Percentiles rank a stretch among this genome's conserved stretches.
Conservation (phyloP, 2,113 vertebrate genomes). For the Lepisosteus osseus region DNA sequence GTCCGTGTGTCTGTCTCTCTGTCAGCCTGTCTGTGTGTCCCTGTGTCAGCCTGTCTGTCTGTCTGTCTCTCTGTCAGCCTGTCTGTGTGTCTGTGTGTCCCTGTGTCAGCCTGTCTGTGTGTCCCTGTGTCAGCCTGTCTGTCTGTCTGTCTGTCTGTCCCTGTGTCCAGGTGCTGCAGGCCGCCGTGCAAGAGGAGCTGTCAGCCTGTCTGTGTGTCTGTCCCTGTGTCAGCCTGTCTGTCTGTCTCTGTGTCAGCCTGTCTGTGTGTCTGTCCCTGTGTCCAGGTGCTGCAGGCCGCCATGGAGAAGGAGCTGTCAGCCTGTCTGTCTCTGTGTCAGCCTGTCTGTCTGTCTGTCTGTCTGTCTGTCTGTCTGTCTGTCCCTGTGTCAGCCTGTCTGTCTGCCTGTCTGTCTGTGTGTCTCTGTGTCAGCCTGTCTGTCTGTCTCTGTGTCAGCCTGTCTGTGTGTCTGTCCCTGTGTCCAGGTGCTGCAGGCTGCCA, state of each 20-base stretch:
- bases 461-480: neutral
- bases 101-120: constrained; percentile 1
- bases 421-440: neutral
- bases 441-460: neutral
- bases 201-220: constrained; percentile 17
- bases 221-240: neutral
- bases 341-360: constrained; percentile 6
- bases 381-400: neutral
- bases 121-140: constrained; percentile 27
- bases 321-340: too few species aligned
- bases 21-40: too few species aligned
- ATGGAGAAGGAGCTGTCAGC: neutral
- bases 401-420: constrained; percentile 16
- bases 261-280: constrained; percentile 30
- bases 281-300: neutral
- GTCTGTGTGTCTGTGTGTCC: neutral
- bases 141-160: constrained; percentile 39
- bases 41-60: too few species aligned
- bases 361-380: neutral
- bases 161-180: too few species aligned
- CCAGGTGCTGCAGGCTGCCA: constrained; percentile 67
- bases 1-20: too few species aligned
- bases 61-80: too few species aligned
- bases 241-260: neutral
- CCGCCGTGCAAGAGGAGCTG: too few species aligned